Conservation (phyloP, 2,888 invertebrate genomes). For the Cabera pusaria region DNA sequence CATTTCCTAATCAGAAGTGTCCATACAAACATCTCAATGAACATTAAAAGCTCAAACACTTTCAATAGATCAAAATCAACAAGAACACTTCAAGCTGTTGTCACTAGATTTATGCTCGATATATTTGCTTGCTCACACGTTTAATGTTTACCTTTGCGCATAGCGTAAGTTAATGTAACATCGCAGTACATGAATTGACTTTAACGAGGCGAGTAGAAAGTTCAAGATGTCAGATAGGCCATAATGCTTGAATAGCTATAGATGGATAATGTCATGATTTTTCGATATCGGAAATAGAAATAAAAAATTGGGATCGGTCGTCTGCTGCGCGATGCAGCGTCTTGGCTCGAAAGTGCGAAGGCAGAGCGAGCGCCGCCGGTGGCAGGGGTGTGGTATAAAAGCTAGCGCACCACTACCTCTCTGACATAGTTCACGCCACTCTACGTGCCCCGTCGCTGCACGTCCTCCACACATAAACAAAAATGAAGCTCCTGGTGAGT, state of each 20-base stretch:
- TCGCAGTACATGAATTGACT: constrained; percentile 15
- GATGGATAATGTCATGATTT: constrained; percentile 45
- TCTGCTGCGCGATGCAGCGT: constrained; percentile 60
- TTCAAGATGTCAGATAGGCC: constrained; percentile 20
- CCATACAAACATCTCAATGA: too few relatives aligned
- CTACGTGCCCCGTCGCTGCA: constrained; percentile 68
- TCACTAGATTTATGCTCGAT: constrained; percentile 11
- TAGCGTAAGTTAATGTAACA: constrained; percentile 8
- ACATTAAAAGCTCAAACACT: not conserved
- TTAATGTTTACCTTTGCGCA: constrained; percentile 7
- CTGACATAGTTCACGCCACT: constrained; percentile 76
- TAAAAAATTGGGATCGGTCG: constrained; percentile 42
- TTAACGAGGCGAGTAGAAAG: constrained; percentile 20
- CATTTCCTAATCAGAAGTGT: too few relatives aligned
- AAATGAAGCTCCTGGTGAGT: constrained; percentile 80
- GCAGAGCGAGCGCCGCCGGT: constrained; percentile 61
- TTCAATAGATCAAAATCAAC: constrained; percentile 9
- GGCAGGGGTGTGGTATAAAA: constrained; percentile 83
- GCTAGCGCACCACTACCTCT: constrained; percentile 74
- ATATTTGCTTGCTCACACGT: constrained; percentile 1
- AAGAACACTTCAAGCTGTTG: constrained; percentile 16
- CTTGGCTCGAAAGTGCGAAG: constrained; percentile 76
- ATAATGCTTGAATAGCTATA: constrained; percentile 25
- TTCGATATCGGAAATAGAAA: constrained; percentile 52
- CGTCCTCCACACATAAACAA: constrained; percentile 57